Conservation (phyloP, 92 coral and sea anemone genomes). For the Epizoanthus ramosus region DNA sequence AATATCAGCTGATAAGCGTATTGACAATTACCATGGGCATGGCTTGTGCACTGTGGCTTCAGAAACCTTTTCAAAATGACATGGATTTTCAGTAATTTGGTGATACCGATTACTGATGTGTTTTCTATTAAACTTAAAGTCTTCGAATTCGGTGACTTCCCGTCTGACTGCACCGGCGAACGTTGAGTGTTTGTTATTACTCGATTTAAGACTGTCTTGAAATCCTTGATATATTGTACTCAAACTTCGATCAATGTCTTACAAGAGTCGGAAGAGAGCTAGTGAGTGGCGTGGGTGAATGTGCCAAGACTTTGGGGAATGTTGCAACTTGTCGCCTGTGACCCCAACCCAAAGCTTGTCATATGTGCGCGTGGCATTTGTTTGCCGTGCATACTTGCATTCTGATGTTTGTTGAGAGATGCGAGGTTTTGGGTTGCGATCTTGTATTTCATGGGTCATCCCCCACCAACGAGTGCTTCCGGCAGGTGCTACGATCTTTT, state of each 20-base stretch:
- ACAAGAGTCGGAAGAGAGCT: constrained; percentile 7
- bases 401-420: constrained; percentile 7
- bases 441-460: constrained; percentile 9
- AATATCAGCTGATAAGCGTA: background rate
- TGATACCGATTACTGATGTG: background rate
- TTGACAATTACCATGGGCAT: background rate
- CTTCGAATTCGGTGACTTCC: background rate
- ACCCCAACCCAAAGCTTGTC: background rate
- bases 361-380: constrained; percentile 8
- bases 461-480: constrained; percentile 2
- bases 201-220: background rate
- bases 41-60: background rate
- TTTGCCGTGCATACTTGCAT: background rate
- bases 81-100: background rate
- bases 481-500: background rate
- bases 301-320: constrained; percentile 15
- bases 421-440: background rate
- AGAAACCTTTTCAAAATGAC: constrained; percentile 1
- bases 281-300: background rate
- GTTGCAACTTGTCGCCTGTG: background rate
- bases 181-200: constrained; percentile 2
- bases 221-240: background rate
- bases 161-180: background rate
- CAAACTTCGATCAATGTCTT: background rate
- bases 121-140: background rate